Base-by-base conservation (phyloP, 2,888 invertebrate species). In the Polia nebulosa region DNA sequence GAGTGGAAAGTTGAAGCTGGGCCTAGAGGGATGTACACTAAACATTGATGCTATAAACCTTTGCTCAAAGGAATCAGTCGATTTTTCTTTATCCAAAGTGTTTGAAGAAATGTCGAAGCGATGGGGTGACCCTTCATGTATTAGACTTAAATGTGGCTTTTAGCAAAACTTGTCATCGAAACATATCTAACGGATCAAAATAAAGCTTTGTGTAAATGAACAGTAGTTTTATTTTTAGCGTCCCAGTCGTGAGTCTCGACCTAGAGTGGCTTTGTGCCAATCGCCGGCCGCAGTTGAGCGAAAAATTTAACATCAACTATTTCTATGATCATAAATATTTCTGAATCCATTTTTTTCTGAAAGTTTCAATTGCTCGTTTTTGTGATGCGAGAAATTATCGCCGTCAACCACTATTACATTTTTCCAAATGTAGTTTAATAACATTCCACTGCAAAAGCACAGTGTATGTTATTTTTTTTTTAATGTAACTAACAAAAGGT, bases 151-250 rank as follows among this genome's bases (percentile, higher is more conserved):
- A 11, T 32, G n/a, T 11, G 15, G 15, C n/a, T 57, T 53, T 58
- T 56, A 53, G 20, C 44, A 20, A 57, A 73, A 77, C 47, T 41
- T 79, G 75, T 80, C 75, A 78, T 71, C 70, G 67, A 75, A 59
- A 85, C 82, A 83, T 86, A 85, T 87, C 81, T 78, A 72, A 72
- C 45, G 68, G 66, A 76, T 69, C 75, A 66, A 74, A 88, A 84
- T 86, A 89, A 89, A 86, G 83, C 82, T 84, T 85, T 80, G 78
- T 85, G 81, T 87, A 80, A 80, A 72, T 49, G 55, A 51, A 41
- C 36, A 25, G 36, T 76, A 0, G 61, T 84, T 80, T 84, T 79
- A 75, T 80, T 75, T 73, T 72, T 71, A 72, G 44, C 49, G 15
- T 15, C 45, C 45, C 25, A 36, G 59, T n/a, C 34, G 51, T 34